These are phyloP conservation scores for pig (Sus scrofa) DNA, from an alignment of 2,113 vertebrate genomes.

Conservation along the genomic window T2T-Sscrofa CM000830.6:91429001-91429500, in stretches of 20 bases:
- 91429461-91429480: neutral
- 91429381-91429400: neutral
- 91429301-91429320: neutral
- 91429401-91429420: neutral
- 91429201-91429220: neutral
- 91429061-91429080: constrained; percentile 11
- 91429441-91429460: neutral
- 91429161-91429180: neutral
- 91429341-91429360: neutral
- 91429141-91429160: neutral
- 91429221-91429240: neutral
- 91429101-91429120: constrained; percentile 44
- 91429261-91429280: neutral
- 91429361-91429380: neutral
- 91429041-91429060: neutral
- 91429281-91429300: neutral
- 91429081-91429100: neutral
- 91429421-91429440: neutral
- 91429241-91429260: neutral
- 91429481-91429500: neutral
- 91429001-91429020: constrained; percentile 11
- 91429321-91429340: constrained; percentile 6
- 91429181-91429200: neutral
- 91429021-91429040: neutral
- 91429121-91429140: neutral